Evolutionary conservation across 2,888 invertebrate genomes (phyloP).

Genomic region (Rhagium mordax): DNA sequence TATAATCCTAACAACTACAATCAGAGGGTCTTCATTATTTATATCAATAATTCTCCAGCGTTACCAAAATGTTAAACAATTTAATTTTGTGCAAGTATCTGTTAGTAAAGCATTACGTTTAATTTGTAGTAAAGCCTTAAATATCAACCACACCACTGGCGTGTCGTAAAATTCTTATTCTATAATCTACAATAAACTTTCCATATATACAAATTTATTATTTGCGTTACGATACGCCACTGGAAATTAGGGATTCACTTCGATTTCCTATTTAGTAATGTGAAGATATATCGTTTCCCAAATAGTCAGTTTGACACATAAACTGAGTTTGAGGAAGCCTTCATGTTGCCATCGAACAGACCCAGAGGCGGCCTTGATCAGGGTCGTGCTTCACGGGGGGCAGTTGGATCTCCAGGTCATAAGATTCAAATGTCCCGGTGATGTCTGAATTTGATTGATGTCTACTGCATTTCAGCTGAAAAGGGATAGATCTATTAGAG

Average conservation of each 20-base stretch:
- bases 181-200: slow-evolving; percentile 60
- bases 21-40: slow-evolving; percentile 62
- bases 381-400: slow-evolving; percentile 56
- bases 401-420: slow-evolving; percentile 64
- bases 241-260: slow-evolving; percentile 33
- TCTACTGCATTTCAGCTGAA: slow-evolving; percentile 37
- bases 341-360: slow-evolving; percentile 51
- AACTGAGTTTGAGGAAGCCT: slow-evolving; percentile 49
- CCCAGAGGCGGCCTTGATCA: slow-evolving; percentile 61
- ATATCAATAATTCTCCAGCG: slow-evolving; percentile 12
- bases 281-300: slow-evolving; percentile 46
- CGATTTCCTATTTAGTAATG: neutral
- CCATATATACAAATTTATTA: slow-evolving; percentile 63
- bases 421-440: slow-evolving; percentile 59
- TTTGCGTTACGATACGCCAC: slow-evolving; percentile 44
- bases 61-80: slow-evolving; percentile 24
- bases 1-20: slow-evolving; percentile 55
- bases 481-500: slow-evolving; percentile 19
- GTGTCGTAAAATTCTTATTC: slow-evolving; percentile 32
- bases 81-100: slow-evolving; percentile 35
- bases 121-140: slow-evolving; percentile 34
- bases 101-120: slow-evolving; percentile 46
- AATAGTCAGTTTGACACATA: slow-evolving; percentile 59
- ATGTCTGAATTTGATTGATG: slow-evolving; percentile 41
- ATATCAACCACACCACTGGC: slow-evolving; percentile 41